These are phyloP conservation scores for Bambusicola thoracicus DNA, from an alignment of 2,113 vertebrate species.

Conservation along the genomic window DNA sequence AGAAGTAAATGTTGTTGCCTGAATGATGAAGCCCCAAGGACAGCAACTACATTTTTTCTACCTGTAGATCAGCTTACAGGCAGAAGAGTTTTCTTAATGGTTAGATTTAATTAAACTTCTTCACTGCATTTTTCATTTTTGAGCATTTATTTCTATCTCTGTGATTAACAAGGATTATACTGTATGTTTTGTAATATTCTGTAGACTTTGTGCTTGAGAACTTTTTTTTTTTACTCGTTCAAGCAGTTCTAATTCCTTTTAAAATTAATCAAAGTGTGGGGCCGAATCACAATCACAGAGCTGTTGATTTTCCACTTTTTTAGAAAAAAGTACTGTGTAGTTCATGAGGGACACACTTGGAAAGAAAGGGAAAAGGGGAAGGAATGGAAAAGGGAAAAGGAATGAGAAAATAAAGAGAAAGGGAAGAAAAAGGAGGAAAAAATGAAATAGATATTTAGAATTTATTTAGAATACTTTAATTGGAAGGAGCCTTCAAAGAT, in stretches of 20 bases:
- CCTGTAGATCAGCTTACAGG: background rate
- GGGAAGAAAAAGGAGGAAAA: too few relatives aligned
- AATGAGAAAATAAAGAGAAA: too few relatives aligned
- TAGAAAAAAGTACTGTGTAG: background rate
- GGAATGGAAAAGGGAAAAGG: accelerated
- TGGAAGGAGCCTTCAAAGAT: background rate
- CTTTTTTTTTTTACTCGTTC: background rate
- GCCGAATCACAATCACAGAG: background rate
- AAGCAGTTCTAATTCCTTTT: background rate
- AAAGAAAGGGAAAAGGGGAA: too few relatives aligned
- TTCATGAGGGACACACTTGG: background rate
- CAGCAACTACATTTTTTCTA: conserved; percentile 43
- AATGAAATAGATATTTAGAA: background rate
- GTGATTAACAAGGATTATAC: background rate
- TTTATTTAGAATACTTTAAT: background rate
- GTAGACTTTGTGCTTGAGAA: background rate
- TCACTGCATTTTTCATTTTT: background rate
- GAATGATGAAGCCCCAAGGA: conserved; percentile 57
- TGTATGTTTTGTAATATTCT: background rate
- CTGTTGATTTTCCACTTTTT: background rate
- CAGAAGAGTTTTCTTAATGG: background rate
- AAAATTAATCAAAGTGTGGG: background rate
- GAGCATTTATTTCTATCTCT: background rate
- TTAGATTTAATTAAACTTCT: conserved; percentile 35
- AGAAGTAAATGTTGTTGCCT: conserved; percentile 14